phyloP scores from a whole-genome alignment of 2,888 invertebrate species.

The Mechanitis messenoides region DNA sequence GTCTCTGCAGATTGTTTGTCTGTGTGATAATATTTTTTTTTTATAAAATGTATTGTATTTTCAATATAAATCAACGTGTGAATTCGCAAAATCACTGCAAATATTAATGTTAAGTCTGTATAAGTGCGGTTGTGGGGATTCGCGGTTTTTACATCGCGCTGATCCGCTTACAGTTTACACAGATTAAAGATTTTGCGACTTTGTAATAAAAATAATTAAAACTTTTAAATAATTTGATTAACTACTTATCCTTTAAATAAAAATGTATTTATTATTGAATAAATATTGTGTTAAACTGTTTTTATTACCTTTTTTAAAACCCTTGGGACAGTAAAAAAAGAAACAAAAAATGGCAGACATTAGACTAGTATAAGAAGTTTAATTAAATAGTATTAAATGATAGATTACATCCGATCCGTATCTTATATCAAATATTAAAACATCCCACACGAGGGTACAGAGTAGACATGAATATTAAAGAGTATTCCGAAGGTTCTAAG shows the following conservation, averaged over 20 bases:
- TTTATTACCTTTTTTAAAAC: too few species aligned
- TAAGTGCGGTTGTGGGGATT: slow-evolving; percentile 5
- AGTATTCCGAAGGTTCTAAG: slow-evolving; percentile 53
- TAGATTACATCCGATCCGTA: not conserved
- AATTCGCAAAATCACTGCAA: slow-evolving; percentile 2
- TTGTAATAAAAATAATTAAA: not conserved
- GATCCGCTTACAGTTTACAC: slow-evolving; percentile 1
- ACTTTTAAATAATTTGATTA: not conserved
- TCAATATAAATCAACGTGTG: slow-evolving; percentile 3
- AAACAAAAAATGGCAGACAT: too few species aligned
- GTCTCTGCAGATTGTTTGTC: too few species aligned
- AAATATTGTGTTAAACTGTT: too few species aligned
- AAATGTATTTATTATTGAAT: too few species aligned
- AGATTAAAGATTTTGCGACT: slow-evolving; percentile 2
- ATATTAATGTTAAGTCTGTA: slow-evolving; percentile 5
- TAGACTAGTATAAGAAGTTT: too few species aligned
- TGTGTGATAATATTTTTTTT: not conserved
- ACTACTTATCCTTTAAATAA: too few species aligned
- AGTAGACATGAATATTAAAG: slow-evolving; percentile 53
- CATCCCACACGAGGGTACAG: slow-evolving; percentile 37
- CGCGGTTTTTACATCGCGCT: slow-evolving; percentile 2
- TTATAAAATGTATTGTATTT: not conserved
- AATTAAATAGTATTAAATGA: too few species aligned
- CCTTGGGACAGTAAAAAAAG: too few species aligned
- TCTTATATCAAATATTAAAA: slow-evolving; percentile 35